Evolutionary conservation across 2,113 vertebrate genomes (phyloP).

Genomic region (Callocephalon fimbriatum): DNA sequence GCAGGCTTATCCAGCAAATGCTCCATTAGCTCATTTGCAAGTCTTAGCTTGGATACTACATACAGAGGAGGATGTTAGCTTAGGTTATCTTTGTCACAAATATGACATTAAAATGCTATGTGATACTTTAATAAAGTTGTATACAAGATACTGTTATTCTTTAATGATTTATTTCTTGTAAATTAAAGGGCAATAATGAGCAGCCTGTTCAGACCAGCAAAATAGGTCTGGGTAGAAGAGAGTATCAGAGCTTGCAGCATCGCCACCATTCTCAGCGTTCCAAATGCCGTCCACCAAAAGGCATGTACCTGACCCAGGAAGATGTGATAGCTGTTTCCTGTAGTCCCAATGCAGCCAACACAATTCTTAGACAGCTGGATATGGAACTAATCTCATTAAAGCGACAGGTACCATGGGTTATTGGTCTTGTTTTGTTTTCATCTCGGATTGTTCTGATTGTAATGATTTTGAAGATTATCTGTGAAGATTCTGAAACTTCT

Average conservation of each 20-base stretch:
- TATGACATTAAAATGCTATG: neutral
- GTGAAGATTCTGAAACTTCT: slow-evolving; percentile 45
- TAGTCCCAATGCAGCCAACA: slow-evolving; percentile 92
- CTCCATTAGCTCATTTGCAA: neutral
- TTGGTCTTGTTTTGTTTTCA: slow-evolving; percentile 31
- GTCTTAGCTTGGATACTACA: neutral
- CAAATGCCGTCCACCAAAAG: slow-evolving; percentile 95
- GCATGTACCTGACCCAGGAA: slow-evolving; percentile 98
- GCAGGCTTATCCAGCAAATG: neutral
- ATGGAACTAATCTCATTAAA: slow-evolving; percentile 98
- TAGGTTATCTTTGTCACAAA: neutral
- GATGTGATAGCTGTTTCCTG: slow-evolving; percentile 96
- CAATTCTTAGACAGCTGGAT: slow-evolving; percentile 94
- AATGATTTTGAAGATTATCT: slow-evolving; percentile 48
- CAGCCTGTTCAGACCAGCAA: slow-evolving; percentile 86
- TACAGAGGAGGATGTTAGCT: neutral
- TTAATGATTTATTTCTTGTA: slow-evolving; percentile 57
- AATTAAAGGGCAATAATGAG: slow-evolving; percentile 83
- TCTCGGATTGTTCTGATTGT: slow-evolving; percentile 52
- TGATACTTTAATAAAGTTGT: neutral
- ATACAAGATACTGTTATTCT: neutral
- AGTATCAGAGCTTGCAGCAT: slow-evolving; percentile 95
- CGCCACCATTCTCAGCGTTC: slow-evolving; percentile 94
- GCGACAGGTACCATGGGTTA: slow-evolving; percentile 88
- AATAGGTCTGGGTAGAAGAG: slow-evolving; percentile 90